Base-by-base conservation (phyloP, 1,140 invertebrate genomes). In the Lethrus apterus region DNA sequence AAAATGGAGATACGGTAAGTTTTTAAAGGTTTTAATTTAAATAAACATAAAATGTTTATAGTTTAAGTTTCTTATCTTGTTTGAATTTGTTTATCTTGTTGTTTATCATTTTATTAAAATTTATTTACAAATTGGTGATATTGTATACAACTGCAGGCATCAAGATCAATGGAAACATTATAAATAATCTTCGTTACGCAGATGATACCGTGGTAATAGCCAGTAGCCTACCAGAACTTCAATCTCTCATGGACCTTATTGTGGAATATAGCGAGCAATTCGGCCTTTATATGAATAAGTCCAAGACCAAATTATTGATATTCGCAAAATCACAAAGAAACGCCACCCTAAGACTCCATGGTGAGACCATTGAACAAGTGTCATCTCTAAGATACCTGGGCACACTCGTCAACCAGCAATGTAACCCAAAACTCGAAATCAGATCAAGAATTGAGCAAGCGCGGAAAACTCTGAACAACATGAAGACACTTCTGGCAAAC, bases 141-240 rank as follows among this genome's bases (percentile, higher is more conserved):
- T n/a, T n/a, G n/a, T n/a, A n/a, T n/a, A 38, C 33, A 31, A 38
- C 42, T 35, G 11, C n/a, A 19, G 53, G 51, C 11, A 44, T 55
- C 7, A 48, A 38, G 50, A 34, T 59, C 15, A 57, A 53, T n/a
- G 46, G 51, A 4, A 51, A 21, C 5, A 18, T 44, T 17, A 56
- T 57, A 14, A 48, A 52, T 18, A 57, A 59, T 29, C 32, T 53
- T 13, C 24, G 55, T 13, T 59, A 56, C 42, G 56, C 53, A 17
- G 55, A 59, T 41, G 51, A 63, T 42, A 59, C 51, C 29, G 46
- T 52, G 30, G 30, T 57, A 13, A 44, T 58, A 17, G 53, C 53
- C 35, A 48, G 26, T 19, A 18, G 21, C 20, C 31, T 38, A 34
- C 42, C 49, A 47, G 47, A 53, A 17, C 34, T 50, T 14, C 44